Evolutionary conservation across 1,140 invertebrate species (phyloP).

Genomic region (Ganaspis sp.): DNA sequence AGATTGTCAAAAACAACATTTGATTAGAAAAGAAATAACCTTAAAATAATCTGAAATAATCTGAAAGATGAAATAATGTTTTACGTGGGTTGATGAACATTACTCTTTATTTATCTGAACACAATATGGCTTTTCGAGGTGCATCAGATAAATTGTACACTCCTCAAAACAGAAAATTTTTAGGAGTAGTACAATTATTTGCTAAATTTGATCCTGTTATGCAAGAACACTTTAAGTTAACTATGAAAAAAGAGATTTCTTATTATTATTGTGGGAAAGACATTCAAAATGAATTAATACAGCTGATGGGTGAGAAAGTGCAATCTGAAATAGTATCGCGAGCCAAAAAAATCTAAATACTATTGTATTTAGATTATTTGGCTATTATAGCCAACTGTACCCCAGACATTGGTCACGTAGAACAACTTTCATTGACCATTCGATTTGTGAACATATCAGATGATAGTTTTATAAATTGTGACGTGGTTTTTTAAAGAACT

Average conservation of each 20-base stretch:
- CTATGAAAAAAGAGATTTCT: conserved; percentile 34
- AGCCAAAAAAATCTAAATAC: conserved; percentile 34
- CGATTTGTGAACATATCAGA: neutral
- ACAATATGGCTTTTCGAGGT: conserved; percentile 50
- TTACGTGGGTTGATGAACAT: conserved; percentile 42
- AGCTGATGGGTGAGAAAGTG: conserved; percentile 33
- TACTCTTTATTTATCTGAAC: conserved; percentile 43
- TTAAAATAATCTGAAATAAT: too few species aligned
- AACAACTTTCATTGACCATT: neutral
- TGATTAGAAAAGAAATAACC: neutral
- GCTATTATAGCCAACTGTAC: conserved; percentile 43
- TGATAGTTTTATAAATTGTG: neutral
- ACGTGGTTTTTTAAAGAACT: too few species aligned
- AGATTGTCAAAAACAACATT: conserved; percentile 36
- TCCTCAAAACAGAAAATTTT: conserved; percentile 51
- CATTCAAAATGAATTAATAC: conserved; percentile 49
- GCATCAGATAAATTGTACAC: conserved; percentile 41
- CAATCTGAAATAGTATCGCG: conserved; percentile 36
- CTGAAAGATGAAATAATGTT: conserved; percentile 10
- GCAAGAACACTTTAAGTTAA: conserved; percentile 45
- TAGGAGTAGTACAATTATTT: conserved; percentile 47
- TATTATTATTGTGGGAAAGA: conserved; percentile 43
- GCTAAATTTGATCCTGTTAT: conserved; percentile 50
- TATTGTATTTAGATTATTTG: conserved; percentile 49
- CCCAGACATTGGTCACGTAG: neutral